Evolutionary conservation across 2,888 invertebrate species (phyloP).

Genomic region (Cynaeus angustus): DNA sequence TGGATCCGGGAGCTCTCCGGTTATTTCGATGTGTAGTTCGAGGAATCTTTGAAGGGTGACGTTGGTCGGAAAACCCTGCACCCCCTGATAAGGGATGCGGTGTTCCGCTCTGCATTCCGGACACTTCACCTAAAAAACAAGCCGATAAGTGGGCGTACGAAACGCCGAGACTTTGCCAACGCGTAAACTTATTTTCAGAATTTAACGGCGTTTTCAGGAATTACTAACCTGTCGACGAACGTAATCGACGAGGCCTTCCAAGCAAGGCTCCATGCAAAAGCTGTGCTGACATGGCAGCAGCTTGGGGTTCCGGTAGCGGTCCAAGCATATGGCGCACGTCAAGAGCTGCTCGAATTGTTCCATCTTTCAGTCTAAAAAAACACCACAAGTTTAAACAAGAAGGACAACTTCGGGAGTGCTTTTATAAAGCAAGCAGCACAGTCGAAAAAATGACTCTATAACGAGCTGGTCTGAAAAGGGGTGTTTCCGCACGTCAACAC

Average conservation of each 20-base stretch:
- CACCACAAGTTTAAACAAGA: too few species aligned
- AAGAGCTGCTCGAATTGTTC: constrained; percentile 98
- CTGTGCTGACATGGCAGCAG: constrained; percentile 99
- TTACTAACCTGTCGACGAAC: constrained; percentile 88
- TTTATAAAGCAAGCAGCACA: too few species aligned
- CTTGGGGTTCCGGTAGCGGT: constrained; percentile 98
- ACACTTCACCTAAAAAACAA: constrained; percentile 88
- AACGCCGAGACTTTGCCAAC: not conserved
- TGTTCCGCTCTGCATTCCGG: constrained; percentile 99
- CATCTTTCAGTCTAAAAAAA: constrained; percentile 75
- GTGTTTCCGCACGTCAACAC: not conserved
- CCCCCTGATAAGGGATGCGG: constrained; percentile 95
- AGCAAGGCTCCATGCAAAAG: constrained; percentile 98
- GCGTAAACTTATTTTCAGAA: constrained; percentile 21
- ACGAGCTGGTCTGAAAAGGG: too few species aligned
- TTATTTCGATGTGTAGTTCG: constrained; percentile 94
- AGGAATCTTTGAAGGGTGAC: constrained; percentile 95
- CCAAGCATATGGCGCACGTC: constrained; percentile 98
- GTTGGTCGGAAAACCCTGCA: constrained; percentile 96
- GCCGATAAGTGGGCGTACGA: constrained; percentile 4
- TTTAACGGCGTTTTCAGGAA: constrained; percentile 10
- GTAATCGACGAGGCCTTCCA: constrained; percentile 97
- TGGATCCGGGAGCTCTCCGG: constrained; percentile 92
- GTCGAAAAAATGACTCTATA: too few species aligned
- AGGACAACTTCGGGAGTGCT: too few species aligned